Conservation (phyloP, 2,888 invertebrate genomes). For the Archaeoteleia sp. region DNA sequence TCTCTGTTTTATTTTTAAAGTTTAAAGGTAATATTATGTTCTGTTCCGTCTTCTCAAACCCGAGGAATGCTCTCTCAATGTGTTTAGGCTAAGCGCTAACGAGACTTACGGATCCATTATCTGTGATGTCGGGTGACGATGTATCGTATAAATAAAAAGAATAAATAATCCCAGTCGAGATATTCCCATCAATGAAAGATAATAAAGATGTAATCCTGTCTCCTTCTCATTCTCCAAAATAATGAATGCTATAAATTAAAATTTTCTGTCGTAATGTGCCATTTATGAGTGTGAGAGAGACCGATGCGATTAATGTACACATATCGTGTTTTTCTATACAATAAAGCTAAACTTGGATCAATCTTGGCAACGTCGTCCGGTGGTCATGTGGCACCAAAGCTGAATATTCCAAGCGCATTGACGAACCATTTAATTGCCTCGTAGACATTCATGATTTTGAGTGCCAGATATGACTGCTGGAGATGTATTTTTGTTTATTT, state of each 20-base stretch:
- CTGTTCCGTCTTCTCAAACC: too few species aligned
- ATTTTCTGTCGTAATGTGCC: conserved; percentile 14
- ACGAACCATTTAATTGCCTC: conserved; percentile 30
- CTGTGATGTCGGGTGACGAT: too few species aligned
- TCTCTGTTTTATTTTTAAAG: too few species aligned
- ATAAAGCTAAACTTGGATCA: conserved; percentile 67
- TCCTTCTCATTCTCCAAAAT: conserved; percentile 58
- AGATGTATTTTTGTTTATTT: conserved; percentile 69
- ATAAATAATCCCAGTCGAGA: conserved; percentile 64
- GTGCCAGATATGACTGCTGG: conserved; percentile 70
- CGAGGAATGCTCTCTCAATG: too few species aligned
- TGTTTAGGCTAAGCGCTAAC: too few species aligned
- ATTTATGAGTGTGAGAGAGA: too few species aligned
- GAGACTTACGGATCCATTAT: too few species aligned
- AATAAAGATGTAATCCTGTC: conserved; percentile 70
- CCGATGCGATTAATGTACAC: conserved; percentile 62
- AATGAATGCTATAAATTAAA: background rate
- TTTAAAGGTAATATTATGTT: too few species aligned
- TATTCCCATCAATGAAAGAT: conserved; percentile 63
- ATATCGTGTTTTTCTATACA: conserved; percentile 66
- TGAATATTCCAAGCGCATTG: conserved; percentile 29
- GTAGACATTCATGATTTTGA: conserved; percentile 59
- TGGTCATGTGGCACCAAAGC: conserved; percentile 70
- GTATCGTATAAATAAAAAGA: too few species aligned
- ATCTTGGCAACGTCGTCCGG: conserved; percentile 66